phyloP scores from a whole-genome alignment of 2,888 invertebrate species.

The Trissonchulus latispiculum region DNA sequence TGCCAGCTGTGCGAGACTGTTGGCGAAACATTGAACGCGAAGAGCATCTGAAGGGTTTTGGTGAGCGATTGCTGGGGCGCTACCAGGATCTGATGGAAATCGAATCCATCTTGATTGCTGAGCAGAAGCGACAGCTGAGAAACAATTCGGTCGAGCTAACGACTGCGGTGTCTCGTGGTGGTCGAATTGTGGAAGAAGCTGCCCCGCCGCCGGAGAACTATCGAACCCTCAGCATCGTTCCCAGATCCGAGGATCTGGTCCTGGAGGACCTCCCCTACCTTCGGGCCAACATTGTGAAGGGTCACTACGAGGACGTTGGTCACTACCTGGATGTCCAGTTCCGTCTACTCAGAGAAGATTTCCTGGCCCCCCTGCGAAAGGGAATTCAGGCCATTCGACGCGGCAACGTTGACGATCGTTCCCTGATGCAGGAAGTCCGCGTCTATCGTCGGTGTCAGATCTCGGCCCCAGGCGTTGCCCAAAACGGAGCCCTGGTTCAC shows the following conservation, averaged over 20 bases:
- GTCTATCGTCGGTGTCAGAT: conserved; percentile 27
- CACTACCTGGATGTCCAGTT: conserved; percentile 72
- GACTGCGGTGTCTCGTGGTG: too few species aligned
- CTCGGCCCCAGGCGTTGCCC: conserved; percentile 26
- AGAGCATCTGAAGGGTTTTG: too few species aligned
- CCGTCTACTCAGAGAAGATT: conserved; percentile 66
- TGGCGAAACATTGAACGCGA: too few species aligned
- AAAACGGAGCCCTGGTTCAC: conserved; percentile 28
- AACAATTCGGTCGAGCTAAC: too few species aligned
- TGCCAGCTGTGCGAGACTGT: neutral
- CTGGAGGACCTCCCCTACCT: conserved; percentile 47
- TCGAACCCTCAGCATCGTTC: conserved; percentile 42
- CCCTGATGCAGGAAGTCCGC: neutral
- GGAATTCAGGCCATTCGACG: conserved; percentile 49
- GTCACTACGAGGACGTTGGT: conserved; percentile 56
- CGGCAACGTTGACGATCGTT: neutral
- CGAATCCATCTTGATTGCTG: too few species aligned
- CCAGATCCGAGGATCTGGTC: conserved; percentile 42
- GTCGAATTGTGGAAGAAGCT: too few species aligned
- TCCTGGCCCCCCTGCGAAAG: conserved; percentile 60
- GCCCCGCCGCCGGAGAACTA: conserved; percentile 48
- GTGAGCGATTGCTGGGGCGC: neutral
- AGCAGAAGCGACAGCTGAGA: too few species aligned
- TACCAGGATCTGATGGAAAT: neutral
- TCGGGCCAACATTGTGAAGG: conserved; percentile 55